A percentile compares a stretch with the other conserved stretches of the same genome.
Conservation (phyloP, 1,140 invertebrate genomes). For the Amphibalanus amphitrite region DNA sequence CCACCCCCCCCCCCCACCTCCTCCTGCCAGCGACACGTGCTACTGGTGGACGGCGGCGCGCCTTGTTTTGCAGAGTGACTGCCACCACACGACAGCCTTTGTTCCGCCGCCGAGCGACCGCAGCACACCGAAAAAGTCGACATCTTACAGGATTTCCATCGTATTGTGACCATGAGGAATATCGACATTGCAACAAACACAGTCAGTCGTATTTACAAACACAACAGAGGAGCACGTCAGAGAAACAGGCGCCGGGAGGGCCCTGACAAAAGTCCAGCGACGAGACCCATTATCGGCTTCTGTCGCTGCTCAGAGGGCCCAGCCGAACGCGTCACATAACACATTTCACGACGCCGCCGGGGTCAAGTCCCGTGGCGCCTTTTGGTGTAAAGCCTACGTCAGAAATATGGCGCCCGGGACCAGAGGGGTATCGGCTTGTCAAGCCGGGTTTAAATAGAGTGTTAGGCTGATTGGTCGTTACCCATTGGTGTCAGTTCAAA, state of each 20-base stretch:
- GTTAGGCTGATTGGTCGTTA: neutral
- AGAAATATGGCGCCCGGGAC: neutral
- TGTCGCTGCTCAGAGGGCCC: too few relatives aligned
- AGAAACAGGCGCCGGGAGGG: neutral
- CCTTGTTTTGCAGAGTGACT: neutral
- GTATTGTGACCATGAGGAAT: slow-evolving; percentile 1
- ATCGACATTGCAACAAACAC: neutral
- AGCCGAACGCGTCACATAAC: neutral
- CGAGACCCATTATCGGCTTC: neutral
- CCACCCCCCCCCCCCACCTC: too few relatives aligned
- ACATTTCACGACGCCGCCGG: neutral
- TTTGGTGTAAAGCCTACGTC: neutral
- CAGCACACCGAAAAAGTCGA: neutral
- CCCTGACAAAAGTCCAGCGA: neutral
- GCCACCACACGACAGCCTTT: neutral
- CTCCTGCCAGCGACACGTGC: too few relatives aligned
- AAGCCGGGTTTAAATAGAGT: neutral
- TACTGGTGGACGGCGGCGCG: too few relatives aligned
- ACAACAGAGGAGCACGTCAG: neutral
- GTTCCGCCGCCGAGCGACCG: neutral
- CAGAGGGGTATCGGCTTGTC: too few relatives aligned
- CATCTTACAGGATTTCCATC: neutral
- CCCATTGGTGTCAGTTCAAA: neutral
- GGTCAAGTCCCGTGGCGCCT: neutral
- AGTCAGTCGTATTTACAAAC: neutral